These are phyloP conservation scores for Allophyes oxyacanthae DNA, from an alignment of 2,888 invertebrate genomes.

Conservation along the genomic window DNA sequence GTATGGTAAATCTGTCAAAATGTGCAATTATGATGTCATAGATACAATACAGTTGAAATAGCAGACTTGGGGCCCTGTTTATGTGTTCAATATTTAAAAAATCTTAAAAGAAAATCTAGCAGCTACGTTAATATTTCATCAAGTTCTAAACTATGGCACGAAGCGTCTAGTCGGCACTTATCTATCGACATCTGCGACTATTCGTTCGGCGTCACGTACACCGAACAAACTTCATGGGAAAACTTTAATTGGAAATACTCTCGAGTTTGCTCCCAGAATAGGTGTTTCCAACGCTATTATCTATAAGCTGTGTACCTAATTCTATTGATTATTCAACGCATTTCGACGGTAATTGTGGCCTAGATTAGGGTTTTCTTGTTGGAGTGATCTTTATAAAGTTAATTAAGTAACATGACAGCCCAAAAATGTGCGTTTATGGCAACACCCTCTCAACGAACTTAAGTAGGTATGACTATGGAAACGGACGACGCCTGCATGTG, in stretches of 20 bases:
- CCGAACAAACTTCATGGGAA: conserved; percentile 67
- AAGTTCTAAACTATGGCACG: conserved; percentile 26
- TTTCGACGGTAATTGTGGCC: conserved; percentile 15
- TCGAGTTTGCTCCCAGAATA: conserved; percentile 33
- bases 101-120: too few relatives aligned
- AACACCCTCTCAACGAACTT: too few relatives aligned
- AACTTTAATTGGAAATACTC: conserved; percentile 82
- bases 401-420: background rate
- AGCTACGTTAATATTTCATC: too few relatives aligned
- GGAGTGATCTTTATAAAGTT: background rate
- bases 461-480: too few relatives aligned
- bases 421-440: background rate
- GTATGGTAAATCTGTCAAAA: too few relatives aligned
- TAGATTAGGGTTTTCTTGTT: conserved; percentile 10
- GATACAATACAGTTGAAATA: too few relatives aligned
- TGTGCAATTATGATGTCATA: too few relatives aligned
- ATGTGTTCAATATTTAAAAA: too few relatives aligned
- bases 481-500: too few relatives aligned
- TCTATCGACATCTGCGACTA: conserved; percentile 56
- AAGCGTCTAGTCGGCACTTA: conserved; percentile 27
- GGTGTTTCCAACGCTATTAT: conserved; percentile 38
- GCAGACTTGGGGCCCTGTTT: too few relatives aligned
- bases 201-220: conserved; percentile 56
- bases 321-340: conserved; percentile 42
- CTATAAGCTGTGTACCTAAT: conserved; percentile 36